Conservation (phyloP, 2,888 invertebrate genomes). For the Flexamia atlantica region DNA sequence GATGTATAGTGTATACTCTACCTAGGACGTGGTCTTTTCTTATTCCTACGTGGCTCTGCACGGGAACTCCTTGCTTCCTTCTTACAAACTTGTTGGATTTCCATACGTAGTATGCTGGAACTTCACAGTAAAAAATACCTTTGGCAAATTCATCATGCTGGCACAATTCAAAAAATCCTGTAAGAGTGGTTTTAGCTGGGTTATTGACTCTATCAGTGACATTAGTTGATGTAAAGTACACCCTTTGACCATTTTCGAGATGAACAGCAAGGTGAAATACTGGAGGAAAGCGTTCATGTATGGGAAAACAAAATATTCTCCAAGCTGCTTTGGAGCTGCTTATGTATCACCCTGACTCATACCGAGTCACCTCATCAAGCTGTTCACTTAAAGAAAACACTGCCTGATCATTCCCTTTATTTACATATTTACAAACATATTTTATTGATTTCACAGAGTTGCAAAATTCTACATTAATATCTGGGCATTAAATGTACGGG, state of each 20-base stretch:
- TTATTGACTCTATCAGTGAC: conserved; percentile 29
- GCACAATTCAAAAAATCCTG: conserved; percentile 45
- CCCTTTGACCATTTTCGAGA: conserved; percentile 60
- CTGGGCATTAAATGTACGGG: conserved; percentile 65
- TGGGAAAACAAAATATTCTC: conserved; percentile 65
- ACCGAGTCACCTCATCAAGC: conserved; percentile 67
- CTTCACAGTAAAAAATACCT: conserved; percentile 66
- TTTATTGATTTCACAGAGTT: conserved; percentile 69
- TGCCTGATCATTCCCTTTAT: conserved; percentile 68
- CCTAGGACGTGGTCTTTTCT: conserved; percentile 69
- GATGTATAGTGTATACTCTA: conserved; percentile 70
- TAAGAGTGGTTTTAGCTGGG: conserved; percentile 15
- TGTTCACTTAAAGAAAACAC: conserved; percentile 61
- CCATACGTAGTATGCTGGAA: conserved; percentile 68
- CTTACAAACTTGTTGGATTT: conserved; percentile 31
- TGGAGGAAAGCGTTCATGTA: conserved; percentile 49
- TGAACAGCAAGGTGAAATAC: conserved; percentile 53
- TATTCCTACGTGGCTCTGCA: conserved; percentile 62
- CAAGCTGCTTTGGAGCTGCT: conserved; percentile 66
- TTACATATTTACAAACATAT: conserved; percentile 70
- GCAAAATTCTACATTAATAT: conserved; percentile 69
- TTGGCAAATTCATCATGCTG: conserved; percentile 62
- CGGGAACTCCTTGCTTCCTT: conserved; percentile 26
- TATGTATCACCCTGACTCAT: conserved; percentile 67
- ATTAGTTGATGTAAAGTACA: conserved; percentile 49